Percentiles rank a stretch among this genome's conserved stretches.
phyloP scores from a whole-genome alignment of 2,797 vertebrate genomes.

The Chaetophractus vellerosus region DNA sequence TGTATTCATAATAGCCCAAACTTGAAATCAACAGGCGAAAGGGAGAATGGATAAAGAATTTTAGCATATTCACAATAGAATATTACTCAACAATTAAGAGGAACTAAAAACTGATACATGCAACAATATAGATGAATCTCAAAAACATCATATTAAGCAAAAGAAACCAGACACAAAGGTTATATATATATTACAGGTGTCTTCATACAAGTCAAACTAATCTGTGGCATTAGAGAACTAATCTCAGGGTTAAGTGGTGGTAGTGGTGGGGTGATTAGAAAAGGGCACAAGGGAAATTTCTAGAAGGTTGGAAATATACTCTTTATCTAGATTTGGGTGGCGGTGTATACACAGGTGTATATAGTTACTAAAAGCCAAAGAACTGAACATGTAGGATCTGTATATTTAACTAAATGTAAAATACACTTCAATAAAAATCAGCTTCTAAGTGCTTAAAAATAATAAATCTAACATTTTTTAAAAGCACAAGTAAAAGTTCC shows the following conservation, averaged over 20 bases:
- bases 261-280: fast-evolving
- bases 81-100: not conserved
- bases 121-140: too few relatives aligned
- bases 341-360: not conserved
- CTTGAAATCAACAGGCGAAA: not conserved
- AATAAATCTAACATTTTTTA: not conserved
- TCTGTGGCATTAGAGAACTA: not conserved
- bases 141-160: not conserved
- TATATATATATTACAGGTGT: fast-evolving
- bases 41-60: not conserved
- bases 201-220: not conserved
- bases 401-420: not conserved
- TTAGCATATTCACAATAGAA: fast-evolving
- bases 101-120: not conserved
- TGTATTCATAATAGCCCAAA: not conserved
- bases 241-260: not conserved
- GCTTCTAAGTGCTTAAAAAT: conserved; percentile 5
- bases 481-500: not conserved
- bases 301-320: not conserved
- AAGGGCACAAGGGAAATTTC: not conserved
- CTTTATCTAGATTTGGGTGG: not conserved
- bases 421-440: not conserved
- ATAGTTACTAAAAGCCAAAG: not conserved
- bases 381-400: not conserved
- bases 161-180: not conserved